These are phyloP conservation scores for Leptopilina myrica DNA, from an alignment of 2,888 invertebrate species.

Conservation along the genomic window DNA sequence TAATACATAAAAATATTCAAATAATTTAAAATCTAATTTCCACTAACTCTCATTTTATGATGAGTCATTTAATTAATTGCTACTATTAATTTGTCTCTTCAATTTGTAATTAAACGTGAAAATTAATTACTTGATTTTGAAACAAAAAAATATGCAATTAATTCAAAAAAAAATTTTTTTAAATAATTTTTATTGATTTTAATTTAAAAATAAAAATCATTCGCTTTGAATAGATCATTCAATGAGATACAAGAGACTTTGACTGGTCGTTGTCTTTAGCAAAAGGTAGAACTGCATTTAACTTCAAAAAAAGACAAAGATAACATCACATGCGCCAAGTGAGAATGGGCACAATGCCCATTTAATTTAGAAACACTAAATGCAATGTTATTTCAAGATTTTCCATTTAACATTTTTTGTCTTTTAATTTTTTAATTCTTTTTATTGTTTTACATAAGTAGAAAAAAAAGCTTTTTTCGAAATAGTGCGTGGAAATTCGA, in stretches of 20 bases:
- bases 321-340: constrained; percentile 54
- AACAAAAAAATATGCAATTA: background rate
- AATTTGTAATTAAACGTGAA: too few relatives aligned
- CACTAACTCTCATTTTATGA: too few relatives aligned
- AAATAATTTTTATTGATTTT: background rate
- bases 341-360: constrained; percentile 67
- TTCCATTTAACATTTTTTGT: constrained; percentile 4
- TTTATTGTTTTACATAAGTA: too few relatives aligned
- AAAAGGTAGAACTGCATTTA: constrained; percentile 46
- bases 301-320: constrained; percentile 50
- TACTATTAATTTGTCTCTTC: too few relatives aligned
- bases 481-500: too few relatives aligned
- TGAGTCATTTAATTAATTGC: too few relatives aligned
- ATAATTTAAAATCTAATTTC: too few relatives aligned
- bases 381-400: constrained; percentile 64
- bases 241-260: constrained; percentile 2
- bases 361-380: constrained; percentile 38
- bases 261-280: constrained; percentile 46
- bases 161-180: background rate
- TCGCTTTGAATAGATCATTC: background rate
- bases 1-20: too few relatives aligned
- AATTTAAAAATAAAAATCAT: background rate
- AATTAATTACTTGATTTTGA: background rate
- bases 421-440: background rate
- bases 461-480: too few relatives aligned